Base-by-base conservation (phyloP, 2,113 vertebrate genomes). In the Pedionomus torquatus region DNA sequence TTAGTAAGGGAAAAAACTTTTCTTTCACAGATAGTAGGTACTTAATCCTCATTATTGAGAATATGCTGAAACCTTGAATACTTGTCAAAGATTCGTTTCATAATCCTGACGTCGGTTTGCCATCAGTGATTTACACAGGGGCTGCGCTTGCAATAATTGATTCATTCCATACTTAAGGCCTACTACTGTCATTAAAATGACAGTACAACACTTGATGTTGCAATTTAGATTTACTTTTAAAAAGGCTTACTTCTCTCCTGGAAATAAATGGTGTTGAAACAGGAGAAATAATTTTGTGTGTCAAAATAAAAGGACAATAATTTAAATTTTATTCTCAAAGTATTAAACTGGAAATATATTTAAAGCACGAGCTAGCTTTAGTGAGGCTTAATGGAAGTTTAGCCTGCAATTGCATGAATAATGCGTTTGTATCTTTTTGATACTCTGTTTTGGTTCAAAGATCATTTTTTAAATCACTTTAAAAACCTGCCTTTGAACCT, bases 41-140 rank as follows among this genome's bases (percentile, higher is more conserved):
- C 96, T 98, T 97, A 97, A 97, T 98, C 96, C 97, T 98, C 96
- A 98, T 98, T 97, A 98, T 80, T 90, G 89, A 96, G 95, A 97
- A 96, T 96, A 96, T 82, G 89, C 91, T 92, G 95, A 98, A 98
- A 96, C 95, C 96, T 96, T 97, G 97, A 97, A 95, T 97, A 94
- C 84, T 94, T 98, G 97, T 97, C 97, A 97, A 94, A 97, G 97
- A 96, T 97, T 96, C 97, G 90, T 98, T 98, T 97, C 95, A 95
- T 96, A 97, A 97, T 97, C 96, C 97, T 86, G 96, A 97, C 97
- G 83, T 93, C 96, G 95, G 95, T 96, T 97, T 97, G 96, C 91
- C 41, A 10, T 97, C 90, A 63, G 86, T 97, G 96, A 98, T 98
- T 97, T 97, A 98, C 70, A 37, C 70, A 85, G 94, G 78, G 82